Conservation (phyloP, 35 echinoderm and acorn worm species). For the Nesometra sesokonis region DNA sequence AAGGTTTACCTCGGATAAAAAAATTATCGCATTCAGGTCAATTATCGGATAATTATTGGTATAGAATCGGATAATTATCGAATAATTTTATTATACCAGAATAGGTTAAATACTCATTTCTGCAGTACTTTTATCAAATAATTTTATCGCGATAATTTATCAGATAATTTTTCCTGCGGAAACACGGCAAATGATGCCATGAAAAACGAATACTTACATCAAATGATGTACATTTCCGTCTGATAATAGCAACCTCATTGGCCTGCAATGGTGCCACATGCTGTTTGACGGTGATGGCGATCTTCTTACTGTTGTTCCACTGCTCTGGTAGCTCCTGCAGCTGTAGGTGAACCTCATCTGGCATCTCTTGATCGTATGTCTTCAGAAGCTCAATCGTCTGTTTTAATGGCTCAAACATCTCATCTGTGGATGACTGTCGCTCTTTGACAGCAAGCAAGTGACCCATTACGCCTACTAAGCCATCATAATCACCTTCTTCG, state of each 20-base stretch:
- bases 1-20: too few relatives aligned
- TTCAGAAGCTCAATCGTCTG: constrained; percentile 91
- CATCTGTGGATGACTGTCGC: constrained; percentile 66
- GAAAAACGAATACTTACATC: constrained; percentile 62
- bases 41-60: too few relatives aligned
- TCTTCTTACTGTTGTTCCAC: constrained; percentile 99
- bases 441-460: constrained; percentile 92
- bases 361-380: constrained; percentile 98
- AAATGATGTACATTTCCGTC: constrained; percentile 88
- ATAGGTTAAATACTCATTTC: too few relatives aligned
- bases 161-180: too few relatives aligned
- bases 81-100: too few relatives aligned
- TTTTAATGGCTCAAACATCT: constrained; percentile 98
- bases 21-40: too few relatives aligned
- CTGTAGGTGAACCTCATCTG: constrained; percentile 91
- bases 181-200: too few relatives aligned
- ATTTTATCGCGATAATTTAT: too few relatives aligned
- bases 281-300: constrained; percentile 89
- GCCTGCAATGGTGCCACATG: constrained; percentile 96
- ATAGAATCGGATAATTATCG: too few relatives aligned
- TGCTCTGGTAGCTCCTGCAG: constrained; percentile 97
- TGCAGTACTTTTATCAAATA: too few relatives aligned
- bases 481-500: constrained; percentile 88
- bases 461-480: constrained; percentile 82
- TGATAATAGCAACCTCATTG: constrained; percentile 95